A percentile compares a stretch with the other conserved stretches of the same genome.
Conservation (phyloP, 2,113 vertebrate species). For the Muntiacus muntjak region DNA sequence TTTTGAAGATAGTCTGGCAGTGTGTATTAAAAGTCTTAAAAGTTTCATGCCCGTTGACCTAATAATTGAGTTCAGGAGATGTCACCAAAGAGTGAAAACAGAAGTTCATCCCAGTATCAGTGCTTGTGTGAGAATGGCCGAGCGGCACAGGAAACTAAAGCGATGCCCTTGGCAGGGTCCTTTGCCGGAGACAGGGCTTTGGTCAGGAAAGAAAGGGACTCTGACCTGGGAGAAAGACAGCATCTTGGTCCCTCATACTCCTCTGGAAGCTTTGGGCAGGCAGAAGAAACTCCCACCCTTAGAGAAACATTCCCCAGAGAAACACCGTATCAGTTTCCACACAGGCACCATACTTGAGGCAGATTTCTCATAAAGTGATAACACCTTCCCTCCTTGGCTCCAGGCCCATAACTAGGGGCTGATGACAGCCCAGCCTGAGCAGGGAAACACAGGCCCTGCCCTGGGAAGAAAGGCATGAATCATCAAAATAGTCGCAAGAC, state of each 20-base stretch:
- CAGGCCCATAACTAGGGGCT: neutral
- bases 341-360: neutral
- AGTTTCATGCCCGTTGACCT: neutral
- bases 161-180: neutral
- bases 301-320: neutral
- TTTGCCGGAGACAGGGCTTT: neutral
- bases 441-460: neutral
- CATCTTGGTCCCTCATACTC: neutral
- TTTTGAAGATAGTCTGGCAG: neutral
- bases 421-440: neutral
- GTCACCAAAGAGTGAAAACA: neutral
- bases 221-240: neutral
- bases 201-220: neutral
- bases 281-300: neutral
- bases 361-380: neutral
- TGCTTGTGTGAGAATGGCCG: neutral
- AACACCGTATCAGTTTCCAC: neutral
- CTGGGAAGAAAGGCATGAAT: neutral
- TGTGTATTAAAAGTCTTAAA: neutral
- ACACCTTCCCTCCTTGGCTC: neutral
- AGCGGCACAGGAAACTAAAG: neutral
- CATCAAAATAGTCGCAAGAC: neutral
- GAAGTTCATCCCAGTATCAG: neutral
- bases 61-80: neutral
- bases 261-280: neutral